Conservation (phyloP, 2,797 vertebrate genomes). For the Malacoctenus gilli region DNA sequence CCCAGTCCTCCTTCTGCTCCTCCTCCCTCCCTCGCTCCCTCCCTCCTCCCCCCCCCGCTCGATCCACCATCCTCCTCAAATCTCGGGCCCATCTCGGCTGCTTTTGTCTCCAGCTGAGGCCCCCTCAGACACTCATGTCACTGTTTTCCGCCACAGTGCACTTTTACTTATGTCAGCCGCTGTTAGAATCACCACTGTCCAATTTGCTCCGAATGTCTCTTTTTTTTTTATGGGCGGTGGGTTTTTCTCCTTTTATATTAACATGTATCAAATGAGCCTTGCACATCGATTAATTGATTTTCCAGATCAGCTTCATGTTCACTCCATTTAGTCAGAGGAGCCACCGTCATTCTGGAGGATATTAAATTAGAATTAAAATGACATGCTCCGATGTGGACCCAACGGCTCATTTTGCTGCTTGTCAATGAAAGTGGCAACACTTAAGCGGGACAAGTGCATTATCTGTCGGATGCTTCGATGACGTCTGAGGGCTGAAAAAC, state of each 20-base stretch:
- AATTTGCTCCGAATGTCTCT: conserved; percentile 67
- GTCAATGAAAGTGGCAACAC: conserved; percentile 56
- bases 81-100: conserved; percentile 58
- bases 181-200: conserved; percentile 69
- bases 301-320: conserved; percentile 68
- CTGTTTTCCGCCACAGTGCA: conserved; percentile 67
- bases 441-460: conserved; percentile 54
- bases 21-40: background rate
- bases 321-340: conserved; percentile 68
- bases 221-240: conserved; percentile 50
- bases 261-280: conserved; percentile 69
- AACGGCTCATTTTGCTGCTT: conserved; percentile 49
- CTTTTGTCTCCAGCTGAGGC: conserved; percentile 76
- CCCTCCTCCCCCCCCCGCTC: conserved; percentile 15
- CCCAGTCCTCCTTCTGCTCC: background rate
- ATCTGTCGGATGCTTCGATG: conserved; percentile 33
- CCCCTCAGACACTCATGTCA: conserved; percentile 66
- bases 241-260: conserved; percentile 69
- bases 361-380: conserved; percentile 76
- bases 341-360: conserved; percentile 47
- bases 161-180: conserved; percentile 68
- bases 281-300: conserved; percentile 74
- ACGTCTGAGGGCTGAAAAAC: conserved; percentile 13
- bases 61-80: conserved; percentile 53
- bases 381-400: conserved; percentile 62